phyloP scores from a whole-genome alignment of 2,113 vertebrate genomes.

The Dipodomys ordii region DNA sequence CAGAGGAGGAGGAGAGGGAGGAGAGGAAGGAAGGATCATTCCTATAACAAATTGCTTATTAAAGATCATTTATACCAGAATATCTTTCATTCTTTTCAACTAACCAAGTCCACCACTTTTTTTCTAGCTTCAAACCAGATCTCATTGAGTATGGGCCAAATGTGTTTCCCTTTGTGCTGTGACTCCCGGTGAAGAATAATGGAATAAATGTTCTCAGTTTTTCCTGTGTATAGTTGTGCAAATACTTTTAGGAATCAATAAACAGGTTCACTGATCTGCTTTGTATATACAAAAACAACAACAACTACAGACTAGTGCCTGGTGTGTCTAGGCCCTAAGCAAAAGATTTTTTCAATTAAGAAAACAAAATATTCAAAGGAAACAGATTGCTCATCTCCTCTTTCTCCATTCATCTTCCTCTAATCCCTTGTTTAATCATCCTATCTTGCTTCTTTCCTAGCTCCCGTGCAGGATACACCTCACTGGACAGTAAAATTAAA shows the following conservation, averaged over 20 bases:
- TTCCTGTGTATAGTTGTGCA: background rate
- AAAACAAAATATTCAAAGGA: constrained; percentile 72
- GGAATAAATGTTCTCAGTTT: background rate
- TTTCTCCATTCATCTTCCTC: constrained; percentile 24
- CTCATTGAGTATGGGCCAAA: background rate
- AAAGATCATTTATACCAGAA: background rate
- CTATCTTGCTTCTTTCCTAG: constrained; percentile 52
- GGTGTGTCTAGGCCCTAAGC: background rate
- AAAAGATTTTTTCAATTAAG: constrained; percentile 69
- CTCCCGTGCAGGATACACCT: constrained; percentile 71
- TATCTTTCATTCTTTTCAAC: background rate
- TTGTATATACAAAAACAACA: constrained; percentile 16
- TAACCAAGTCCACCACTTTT: background rate
- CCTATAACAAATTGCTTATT: background rate
- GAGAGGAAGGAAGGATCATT: background rate
- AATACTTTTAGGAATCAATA: constrained; percentile 55
- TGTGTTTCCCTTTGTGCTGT: background rate
- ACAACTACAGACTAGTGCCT: constrained; percentile 41
- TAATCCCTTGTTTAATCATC: constrained; percentile 78
- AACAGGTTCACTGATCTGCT: constrained; percentile 50
- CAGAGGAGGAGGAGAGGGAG: too few species aligned
- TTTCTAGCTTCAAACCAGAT: background rate
- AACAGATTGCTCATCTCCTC: constrained; percentile 48
- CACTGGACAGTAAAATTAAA: constrained; percentile 83
- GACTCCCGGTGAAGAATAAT: background rate